Evolutionary conservation across 2,888 invertebrate species (phyloP).

Genomic region (Sarcophaga variegata): DNA sequence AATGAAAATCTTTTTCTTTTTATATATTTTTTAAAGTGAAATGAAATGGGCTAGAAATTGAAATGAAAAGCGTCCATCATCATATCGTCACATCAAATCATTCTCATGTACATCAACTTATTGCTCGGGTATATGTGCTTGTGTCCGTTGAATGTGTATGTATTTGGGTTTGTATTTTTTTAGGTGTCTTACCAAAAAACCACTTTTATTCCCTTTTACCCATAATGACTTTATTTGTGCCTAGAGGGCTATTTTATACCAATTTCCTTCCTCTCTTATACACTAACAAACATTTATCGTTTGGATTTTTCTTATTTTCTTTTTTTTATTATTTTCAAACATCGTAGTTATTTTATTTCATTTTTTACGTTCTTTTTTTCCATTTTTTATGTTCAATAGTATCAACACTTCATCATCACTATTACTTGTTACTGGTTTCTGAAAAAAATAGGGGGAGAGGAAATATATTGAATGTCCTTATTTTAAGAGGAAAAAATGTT

Average conservation of each 20-base stretch:
- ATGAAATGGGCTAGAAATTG: slow-evolving; percentile 43
- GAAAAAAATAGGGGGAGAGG: background rate
- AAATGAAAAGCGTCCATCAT: slow-evolving; percentile 63
- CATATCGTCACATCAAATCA: slow-evolving; percentile 40
- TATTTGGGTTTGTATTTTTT: background rate
- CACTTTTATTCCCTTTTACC: slow-evolving; percentile 64
- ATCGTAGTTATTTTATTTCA: slow-evolving; percentile 37
- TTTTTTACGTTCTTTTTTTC: slow-evolving; percentile 22
- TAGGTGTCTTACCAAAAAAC: slow-evolving; percentile 35
- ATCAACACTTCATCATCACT: slow-evolving; percentile 66
- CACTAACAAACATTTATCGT: slow-evolving; percentile 18
- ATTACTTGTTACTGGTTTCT: slow-evolving; percentile 30
- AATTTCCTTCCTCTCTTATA: slow-evolving; percentile 58
- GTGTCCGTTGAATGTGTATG: slow-evolving; percentile 2
- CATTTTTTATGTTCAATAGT: slow-evolving; percentile 45
- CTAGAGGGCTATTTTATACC: slow-evolving; percentile 68
- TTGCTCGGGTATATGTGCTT: background rate
- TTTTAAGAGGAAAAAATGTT: background rate
- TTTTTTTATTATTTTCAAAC: slow-evolving; percentile 24
- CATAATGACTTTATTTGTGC: slow-evolving; percentile 68
- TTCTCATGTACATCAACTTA: background rate
- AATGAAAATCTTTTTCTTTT: slow-evolving; percentile 17
- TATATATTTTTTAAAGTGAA: background rate
- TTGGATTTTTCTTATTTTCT: background rate
- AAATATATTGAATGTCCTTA: slow-evolving; percentile 23